Evolutionary conservation across 2,113 vertebrate genomes (phyloP), one percentile per base, ranked within the genome.

Genomic region (Callipepla californica): DNA sequence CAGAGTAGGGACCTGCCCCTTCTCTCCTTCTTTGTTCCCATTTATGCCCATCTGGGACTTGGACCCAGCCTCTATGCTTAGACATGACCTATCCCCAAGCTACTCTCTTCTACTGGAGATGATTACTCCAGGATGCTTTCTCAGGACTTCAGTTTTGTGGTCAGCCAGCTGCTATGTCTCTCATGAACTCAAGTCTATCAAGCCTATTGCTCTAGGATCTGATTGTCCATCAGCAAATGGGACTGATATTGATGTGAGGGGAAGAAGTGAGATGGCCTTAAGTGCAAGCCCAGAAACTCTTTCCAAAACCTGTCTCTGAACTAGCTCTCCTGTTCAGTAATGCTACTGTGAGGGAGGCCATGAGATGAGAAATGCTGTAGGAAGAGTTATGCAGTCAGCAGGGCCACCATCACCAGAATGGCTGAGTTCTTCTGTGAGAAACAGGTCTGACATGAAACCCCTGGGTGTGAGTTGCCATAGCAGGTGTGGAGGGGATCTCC

Each of bases 181-280:
- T 69, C 30, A 42, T 48, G 34, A 69, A 48, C 40, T 69, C 57
- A 42, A 62, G 55, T 7, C 55, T 57, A 20, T 57, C 4, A 32
- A 58, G 18, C 32, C 32, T n/a, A n/a, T 58, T n/a, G 32, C 18
- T 13, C 32, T 32, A 58, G 55, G 18, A 20, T 58, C 30, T 58
- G 55, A 21, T 20, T n/a, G 32, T n/a, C 32, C 30, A n/a, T 58
- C 32, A 20, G 55, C 55, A 32, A 9, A 18, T 58, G 50, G 30
- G 30, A 42, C 2, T 1, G 19, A 15, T 15, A 8, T 9, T 73
- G 34, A 12, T 3, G 0, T 34, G 42, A 70, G 4, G 9, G 21
- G 21, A 4, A 70, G 48, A 55, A 30, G 22, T 40, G 15, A 65
- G 21, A 9, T 45, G 13, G 19, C 50, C 28, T 80, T 80, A 48